These are phyloP conservation scores for Misgurnus mizolepis DNA, from an alignment of 2,113 vertebrate genomes.

Conservation along the genomic window DNA sequence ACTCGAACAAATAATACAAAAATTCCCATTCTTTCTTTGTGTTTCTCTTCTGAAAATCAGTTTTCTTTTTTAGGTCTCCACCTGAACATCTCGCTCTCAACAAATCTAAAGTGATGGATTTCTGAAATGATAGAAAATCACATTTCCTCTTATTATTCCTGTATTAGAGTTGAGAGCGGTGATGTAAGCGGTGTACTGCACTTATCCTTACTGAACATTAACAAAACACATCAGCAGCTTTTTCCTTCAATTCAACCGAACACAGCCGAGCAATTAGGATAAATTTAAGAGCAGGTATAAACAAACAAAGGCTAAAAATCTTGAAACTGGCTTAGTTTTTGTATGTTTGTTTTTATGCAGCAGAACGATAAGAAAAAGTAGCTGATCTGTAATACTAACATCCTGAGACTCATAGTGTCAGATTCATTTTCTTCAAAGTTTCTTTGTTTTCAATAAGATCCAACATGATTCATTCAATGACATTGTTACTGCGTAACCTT, in stretches of 20 bases:
- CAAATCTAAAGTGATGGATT: constrained; percentile 17
- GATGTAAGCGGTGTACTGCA: background rate
- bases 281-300: background rate
- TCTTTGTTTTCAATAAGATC: no score
- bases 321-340: no score
- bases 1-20: no score
- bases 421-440: no score
- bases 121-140: constrained; percentile 39
- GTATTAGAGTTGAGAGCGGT: constrained; percentile 5
- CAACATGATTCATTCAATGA: no score
- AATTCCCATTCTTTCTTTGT: background rate
- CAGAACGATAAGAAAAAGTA: no score
- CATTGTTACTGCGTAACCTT: no score
- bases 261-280: constrained; percentile 14
- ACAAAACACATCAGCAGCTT: constrained; percentile 52
- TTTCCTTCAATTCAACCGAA: constrained; percentile 48
- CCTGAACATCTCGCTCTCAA: constrained; percentile 12
- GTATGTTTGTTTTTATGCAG: no score
- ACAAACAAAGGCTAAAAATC: background rate
- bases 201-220: constrained; percentile 25
- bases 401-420: no score
- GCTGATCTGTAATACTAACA: no score
- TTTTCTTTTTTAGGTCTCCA: background rate
- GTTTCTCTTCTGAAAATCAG: background rate
- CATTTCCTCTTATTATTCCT: constrained; percentile 36